These are phyloP conservation scores for Lindbergichthys nudifrons DNA, from an alignment of 2,797 vertebrate species.

Conservation along the genomic window DNA sequence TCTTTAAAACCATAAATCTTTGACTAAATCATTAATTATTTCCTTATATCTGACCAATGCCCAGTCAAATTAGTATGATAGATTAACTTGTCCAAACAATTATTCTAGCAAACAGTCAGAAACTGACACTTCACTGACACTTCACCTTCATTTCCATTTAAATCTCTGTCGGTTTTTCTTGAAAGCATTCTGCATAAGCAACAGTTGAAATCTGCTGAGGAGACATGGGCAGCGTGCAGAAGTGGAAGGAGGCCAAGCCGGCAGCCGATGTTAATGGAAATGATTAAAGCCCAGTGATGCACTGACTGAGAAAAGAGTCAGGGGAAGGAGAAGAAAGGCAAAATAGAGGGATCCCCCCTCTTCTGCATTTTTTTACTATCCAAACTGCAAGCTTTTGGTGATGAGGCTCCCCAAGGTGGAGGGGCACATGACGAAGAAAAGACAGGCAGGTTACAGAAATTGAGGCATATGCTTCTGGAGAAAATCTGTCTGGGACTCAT, in stretches of 20 bases:
- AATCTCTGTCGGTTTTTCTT: slow-evolving; percentile 6
- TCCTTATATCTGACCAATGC: not conserved
- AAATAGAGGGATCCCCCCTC: slow-evolving; percentile 32
- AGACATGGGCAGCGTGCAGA: slow-evolving; percentile 46
- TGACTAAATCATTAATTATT: slow-evolving; percentile 6
- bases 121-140: slow-evolving; percentile 4
- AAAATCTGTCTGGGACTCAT: slow-evolving; percentile 21
- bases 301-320: slow-evolving; percentile 46
- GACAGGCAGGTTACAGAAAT: slow-evolving; percentile 28
- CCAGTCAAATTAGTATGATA: not conserved
- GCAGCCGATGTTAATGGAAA: slow-evolving; percentile 60
- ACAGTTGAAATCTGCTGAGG: slow-evolving; percentile 42
- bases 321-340: slow-evolving; percentile 12
- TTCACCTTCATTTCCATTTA: slow-evolving; percentile 22
- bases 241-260: slow-evolving; percentile 41
- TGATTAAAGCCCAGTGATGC: slow-evolving; percentile 53
- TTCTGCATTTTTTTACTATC: slow-evolving; percentile 15
- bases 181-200: slow-evolving; percentile 43
- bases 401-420: slow-evolving; percentile 20
- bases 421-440: slow-evolving; percentile 19
- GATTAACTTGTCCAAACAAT: not conserved
- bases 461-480: slow-evolving; percentile 12
- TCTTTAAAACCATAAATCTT: not conserved
- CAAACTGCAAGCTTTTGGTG: slow-evolving; percentile 27
- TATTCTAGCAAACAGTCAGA: slow-evolving; percentile 30